Base-by-base conservation (phyloP, 2,888 invertebrate species). In the Mylabris sibirica region DNA sequence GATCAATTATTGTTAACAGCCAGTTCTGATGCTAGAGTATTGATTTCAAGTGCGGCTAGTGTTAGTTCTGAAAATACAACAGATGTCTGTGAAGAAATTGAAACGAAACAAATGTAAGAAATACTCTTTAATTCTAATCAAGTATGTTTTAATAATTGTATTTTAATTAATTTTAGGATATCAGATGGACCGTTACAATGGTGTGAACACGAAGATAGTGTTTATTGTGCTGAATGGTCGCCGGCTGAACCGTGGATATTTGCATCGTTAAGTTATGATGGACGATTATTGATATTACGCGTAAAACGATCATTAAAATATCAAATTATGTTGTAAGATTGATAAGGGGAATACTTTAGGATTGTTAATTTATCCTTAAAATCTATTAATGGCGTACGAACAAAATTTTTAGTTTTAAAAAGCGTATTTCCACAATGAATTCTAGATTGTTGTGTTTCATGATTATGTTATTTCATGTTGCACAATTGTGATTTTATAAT, bases 221-320 rank as follows among this genome's bases (percentile, higher is more conserved):
- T 99, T 17, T 99, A 98, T 86, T 94, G 95, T 80, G 96, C 94
- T 0, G 98, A 98, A 85, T 99, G 99, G 99, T 97, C 97, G 71
- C 91, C 94, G 24, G 95, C 96, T 26, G 99, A 99, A 87, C 98
- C 99, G 14, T 99, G 99, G 99, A 93, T 97, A 68, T 99, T 98
- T 88, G 99, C 99, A n/a, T 98, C 98, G 0, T 88, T 98, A 1
- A 98, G 98, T 83, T 98, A 98, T 84, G 99, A 99, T 85, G 99
- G 99, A 0, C 87, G 99, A 62, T 53, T 35, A 35, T 35, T 35
- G 8, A 35, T 35, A 11, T 35, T 11, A 5, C 89, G 94, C 79
- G 97, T 99, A 24, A 97, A 98, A n/a, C 89, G 94, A 71, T 93
- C 94, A 79, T 93, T 96, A 81, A 99, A 98, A 86, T 98, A 97